phyloP scores from a whole-genome alignment of 2,113 vertebrate species.

The Colistium nudipinnis region DNA sequence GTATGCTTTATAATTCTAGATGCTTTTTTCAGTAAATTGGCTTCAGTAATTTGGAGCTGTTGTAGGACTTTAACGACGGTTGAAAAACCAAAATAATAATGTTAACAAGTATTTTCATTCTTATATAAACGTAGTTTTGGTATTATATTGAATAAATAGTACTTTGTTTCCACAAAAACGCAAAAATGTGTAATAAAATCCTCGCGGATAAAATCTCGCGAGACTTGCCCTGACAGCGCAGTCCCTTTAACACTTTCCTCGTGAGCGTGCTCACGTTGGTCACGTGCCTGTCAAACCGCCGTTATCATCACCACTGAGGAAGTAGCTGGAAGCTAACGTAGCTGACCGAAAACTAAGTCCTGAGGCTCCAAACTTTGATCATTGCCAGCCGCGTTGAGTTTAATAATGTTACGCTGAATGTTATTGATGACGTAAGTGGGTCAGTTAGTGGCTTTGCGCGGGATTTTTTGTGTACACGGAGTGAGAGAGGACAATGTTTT shows the following conservation, averaged over 20 bases:
- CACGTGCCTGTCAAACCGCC: conserved; percentile 78
- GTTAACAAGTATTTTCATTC: too few species aligned
- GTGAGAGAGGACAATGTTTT: conserved; percentile 3
- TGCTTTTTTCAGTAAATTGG: too few species aligned
- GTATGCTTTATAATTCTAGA: too few species aligned
- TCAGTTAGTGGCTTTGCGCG: neutral
- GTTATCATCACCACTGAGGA: conserved; percentile 53
- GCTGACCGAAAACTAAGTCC: neutral
- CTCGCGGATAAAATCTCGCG: conserved; percentile 19
- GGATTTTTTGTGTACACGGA: neutral
- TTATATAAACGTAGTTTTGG: too few species aligned
- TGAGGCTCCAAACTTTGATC: fast-evolving
- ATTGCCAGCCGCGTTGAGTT: neutral
- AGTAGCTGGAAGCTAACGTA: conserved; percentile 51
- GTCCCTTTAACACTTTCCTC: conserved; percentile 72
- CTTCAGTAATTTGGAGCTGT: too few species aligned
- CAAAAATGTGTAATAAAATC: too few species aligned
- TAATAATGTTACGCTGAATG: neutral
- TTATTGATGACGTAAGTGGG: neutral
- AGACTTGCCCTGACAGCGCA: neutral
- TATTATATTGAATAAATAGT: too few species aligned
- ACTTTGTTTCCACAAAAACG: too few species aligned
- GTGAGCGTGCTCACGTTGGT: conserved; percentile 66
- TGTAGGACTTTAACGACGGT: too few species aligned
- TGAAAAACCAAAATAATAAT: too few species aligned